Evolutionary conservation across 2,888 invertebrate species (phyloP).

Genomic region (Orthonychiurus folsomi): DNA sequence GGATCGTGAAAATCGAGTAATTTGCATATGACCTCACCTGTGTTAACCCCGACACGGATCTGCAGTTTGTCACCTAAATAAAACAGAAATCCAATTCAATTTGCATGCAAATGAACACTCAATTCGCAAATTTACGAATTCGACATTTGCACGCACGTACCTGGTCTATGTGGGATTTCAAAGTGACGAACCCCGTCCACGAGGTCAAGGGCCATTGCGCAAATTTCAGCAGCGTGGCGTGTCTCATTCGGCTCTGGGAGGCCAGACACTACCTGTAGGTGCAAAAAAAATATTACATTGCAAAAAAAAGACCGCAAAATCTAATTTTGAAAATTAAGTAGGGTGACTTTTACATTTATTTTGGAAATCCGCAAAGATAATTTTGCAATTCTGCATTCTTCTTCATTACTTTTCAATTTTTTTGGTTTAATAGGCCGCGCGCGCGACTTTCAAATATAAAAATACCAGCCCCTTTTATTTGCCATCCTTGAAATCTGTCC

Average conservation of each 20-base stretch:
- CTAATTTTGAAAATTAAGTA: too few relatives aligned
- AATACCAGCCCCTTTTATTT: too few relatives aligned
- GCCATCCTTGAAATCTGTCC: too few relatives aligned
- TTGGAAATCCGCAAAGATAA: too few relatives aligned
- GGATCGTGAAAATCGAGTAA: not conserved
- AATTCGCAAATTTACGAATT: not conserved
- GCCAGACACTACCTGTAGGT: constrained; percentile 17
- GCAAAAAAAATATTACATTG: not conserved
- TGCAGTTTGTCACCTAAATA: constrained; percentile 45
- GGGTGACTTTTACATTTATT: too few relatives aligned
- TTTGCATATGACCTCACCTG: constrained; percentile 47
- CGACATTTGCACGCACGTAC: constrained; percentile 16
- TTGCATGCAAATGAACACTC: constrained; percentile 1
- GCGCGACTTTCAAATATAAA: too few relatives aligned
- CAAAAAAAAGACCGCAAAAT: too few relatives aligned
- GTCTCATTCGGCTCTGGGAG: constrained; percentile 45
- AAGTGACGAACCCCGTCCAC: constrained; percentile 50
- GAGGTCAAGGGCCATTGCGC: constrained; percentile 54
- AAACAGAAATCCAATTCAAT: not conserved
- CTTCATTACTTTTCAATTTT: too few relatives aligned
- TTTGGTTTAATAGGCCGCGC: too few relatives aligned
- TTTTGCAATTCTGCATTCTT: too few relatives aligned
- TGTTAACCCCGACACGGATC: constrained; percentile 54
- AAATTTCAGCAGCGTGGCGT: constrained; percentile 54
- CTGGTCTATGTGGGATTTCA: constrained; percentile 51